Percentiles rank a stretch among this genome's conserved stretches.
Evolutionary conservation across 2,113 vertebrate species (phyloP).

Genomic region (Malurus elegans): DNA sequence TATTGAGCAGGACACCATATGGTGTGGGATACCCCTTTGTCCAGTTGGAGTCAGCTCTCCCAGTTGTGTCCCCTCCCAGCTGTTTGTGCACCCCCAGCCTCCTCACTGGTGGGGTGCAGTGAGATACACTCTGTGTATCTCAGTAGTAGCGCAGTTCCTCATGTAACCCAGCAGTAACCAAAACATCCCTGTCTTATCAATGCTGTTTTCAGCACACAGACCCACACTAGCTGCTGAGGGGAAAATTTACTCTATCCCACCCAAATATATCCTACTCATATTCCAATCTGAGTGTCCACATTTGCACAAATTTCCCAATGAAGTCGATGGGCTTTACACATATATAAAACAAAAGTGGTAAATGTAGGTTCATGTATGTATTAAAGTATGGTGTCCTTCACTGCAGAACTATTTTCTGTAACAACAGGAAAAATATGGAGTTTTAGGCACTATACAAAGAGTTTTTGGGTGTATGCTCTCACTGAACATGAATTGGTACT

Average conservation of each 20-base stretch:
- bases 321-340: neutral
- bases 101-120: too few species aligned
- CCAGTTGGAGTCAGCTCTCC: neutral
- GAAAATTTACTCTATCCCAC: neutral
- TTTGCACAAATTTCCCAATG: neutral
- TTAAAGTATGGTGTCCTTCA: neutral
- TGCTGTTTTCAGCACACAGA: neutral
- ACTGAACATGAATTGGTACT: neutral
- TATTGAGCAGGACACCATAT: neutral
- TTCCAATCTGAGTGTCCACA: neutral
- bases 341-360: neutral
- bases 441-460: neutral
- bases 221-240: neutral
- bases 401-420: neutral
- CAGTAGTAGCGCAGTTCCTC: neutral
- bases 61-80: neutral
- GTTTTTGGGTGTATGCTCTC: neutral
- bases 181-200: neutral
- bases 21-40: neutral
- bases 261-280: neutral
- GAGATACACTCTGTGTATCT: neutral
- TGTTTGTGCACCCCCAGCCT: neutral
- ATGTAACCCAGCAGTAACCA: neutral
- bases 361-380: neutral
- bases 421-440: neutral